Evolutionary conservation across 2,797 vertebrate species (phyloP).

Genomic region (Malacoraja senta): DNA sequence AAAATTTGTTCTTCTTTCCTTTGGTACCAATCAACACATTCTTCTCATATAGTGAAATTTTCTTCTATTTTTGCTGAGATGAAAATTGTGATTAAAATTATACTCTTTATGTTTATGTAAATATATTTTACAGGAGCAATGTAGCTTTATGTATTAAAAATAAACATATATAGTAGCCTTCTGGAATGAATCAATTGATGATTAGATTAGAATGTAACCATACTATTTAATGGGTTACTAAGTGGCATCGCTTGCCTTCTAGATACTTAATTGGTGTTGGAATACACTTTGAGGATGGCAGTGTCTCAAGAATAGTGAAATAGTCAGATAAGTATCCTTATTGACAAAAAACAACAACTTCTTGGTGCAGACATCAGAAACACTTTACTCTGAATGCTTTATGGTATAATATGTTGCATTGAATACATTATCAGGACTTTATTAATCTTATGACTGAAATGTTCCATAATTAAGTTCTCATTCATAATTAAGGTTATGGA

Average conservation of each 20-base stretch:
- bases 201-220: background rate
- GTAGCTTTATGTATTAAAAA: background rate
- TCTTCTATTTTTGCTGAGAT: background rate
- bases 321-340: background rate
- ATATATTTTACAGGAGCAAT: background rate
- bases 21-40: background rate
- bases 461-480: background rate
- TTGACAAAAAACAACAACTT: background rate
- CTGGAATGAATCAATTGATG: background rate
- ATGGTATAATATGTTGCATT: background rate
- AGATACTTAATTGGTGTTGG: background rate
- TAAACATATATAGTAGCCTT: background rate
- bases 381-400: background rate
- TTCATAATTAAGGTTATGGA: background rate
- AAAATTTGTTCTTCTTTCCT: background rate
- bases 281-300: background rate
- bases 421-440: no score
- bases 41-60: background rate
- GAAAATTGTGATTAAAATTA: background rate
- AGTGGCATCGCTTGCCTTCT: background rate
- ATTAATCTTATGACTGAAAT: background rate
- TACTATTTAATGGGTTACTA: no score
- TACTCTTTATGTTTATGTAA: background rate
- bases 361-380: background rate
- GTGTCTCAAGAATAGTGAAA: background rate